phyloP scores from a whole-genome alignment of 2,797 vertebrate species.

The Sternarchorhynchus goeldii region DNA sequence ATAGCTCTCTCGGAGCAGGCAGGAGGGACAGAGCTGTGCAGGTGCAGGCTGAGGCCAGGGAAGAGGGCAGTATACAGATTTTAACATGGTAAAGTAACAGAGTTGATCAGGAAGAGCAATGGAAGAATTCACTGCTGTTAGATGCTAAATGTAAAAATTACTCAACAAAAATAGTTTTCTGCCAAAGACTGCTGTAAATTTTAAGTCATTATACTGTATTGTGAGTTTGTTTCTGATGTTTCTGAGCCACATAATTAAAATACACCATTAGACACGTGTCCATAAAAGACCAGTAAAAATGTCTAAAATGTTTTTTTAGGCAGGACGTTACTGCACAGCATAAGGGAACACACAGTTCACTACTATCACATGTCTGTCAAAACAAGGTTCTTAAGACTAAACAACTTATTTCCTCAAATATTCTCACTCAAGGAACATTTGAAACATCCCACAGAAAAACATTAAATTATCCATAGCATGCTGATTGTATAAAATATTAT shows the following conservation, averaged over 20 bases:
- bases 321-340: neutral
- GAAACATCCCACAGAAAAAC: no score
- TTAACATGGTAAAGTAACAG: neutral
- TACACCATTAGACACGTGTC: no score
- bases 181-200: no score
- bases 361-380: slow-evolving; percentile 42
- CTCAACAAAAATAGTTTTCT: neutral
- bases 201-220: no score
- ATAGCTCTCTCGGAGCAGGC: neutral
- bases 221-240: neutral
- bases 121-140: slow-evolving; percentile 1
- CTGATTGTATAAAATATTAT: no score
- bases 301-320: slow-evolving; percentile 9
- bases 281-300: neutral
- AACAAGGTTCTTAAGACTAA: slow-evolving; percentile 52
- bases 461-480: no score
- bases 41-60: neutral
- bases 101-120: neutral
- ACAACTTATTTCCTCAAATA: slow-evolving; percentile 35
- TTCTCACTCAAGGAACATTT: neutral
- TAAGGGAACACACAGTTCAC: slow-evolving; percentile 43
- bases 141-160: neutral
- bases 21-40: neutral
- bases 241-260: neutral
- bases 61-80: neutral